phyloP scores from a whole-genome alignment of 2,113 vertebrate genomes.

The Bucco capensis region DNA sequence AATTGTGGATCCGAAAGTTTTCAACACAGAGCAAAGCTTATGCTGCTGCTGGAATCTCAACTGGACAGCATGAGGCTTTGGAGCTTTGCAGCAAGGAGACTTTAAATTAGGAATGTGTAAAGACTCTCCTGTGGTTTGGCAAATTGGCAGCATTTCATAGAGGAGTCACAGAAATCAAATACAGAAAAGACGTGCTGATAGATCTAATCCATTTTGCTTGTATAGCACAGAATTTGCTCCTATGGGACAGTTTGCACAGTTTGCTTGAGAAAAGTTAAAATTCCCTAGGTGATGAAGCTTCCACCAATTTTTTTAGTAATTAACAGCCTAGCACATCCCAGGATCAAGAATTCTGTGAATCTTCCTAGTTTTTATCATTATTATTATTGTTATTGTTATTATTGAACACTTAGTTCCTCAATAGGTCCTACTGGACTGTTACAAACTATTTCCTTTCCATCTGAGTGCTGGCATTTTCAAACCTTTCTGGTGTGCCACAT shows the following conservation, averaged over 20 bases:
- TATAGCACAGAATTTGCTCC: not conserved
- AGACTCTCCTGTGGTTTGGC: not conserved
- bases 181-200: not conserved
- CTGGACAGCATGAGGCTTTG: not conserved
- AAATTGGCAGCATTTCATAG: not conserved
- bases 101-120: not conserved
- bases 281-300: not conserved
- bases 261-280: not conserved
- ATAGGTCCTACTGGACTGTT: not conserved
- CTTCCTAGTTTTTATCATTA: not conserved
- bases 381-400: not conserved
- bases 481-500: not conserved
- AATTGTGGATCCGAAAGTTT: not conserved
- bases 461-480: not conserved
- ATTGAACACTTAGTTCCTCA: not conserved
- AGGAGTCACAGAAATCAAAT: not conserved
- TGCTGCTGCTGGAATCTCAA: not conserved
- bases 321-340: not conserved
- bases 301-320: not conserved
- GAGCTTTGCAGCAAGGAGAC: not conserved
- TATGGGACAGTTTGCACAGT: not conserved
- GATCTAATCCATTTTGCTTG: not conserved
- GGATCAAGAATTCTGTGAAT: not conserved
- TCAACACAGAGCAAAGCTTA: not conserved
- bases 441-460: not conserved